A percentile compares a stretch with the other conserved stretches of the same genome.
Conservation (phyloP, 2,113 vertebrate genomes). For the Melanotaenia duboulayi region DNA sequence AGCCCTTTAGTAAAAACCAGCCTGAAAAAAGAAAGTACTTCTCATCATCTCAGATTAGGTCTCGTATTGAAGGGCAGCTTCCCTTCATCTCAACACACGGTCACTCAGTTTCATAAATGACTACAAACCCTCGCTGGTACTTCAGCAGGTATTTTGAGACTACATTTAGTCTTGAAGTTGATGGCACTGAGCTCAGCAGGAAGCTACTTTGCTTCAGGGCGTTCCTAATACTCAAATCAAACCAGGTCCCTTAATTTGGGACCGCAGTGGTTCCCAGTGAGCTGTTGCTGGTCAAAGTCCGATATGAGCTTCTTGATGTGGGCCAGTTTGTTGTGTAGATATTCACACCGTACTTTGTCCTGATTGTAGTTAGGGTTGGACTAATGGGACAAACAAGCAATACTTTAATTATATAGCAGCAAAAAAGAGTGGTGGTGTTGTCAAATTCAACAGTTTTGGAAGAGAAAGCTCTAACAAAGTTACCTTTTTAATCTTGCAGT, state of each 20-base stretch:
- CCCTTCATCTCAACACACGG: slow-evolving; percentile 84
- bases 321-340: slow-evolving; percentile 95
- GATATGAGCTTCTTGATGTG: slow-evolving; percentile 95
- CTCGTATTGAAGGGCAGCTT: slow-evolving; percentile 63
- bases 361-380: slow-evolving; percentile 92
- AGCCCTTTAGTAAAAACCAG: slow-evolving; percentile 7
- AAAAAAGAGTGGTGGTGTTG: background rate
- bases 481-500: slow-evolving; percentile 94
- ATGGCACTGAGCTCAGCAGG: slow-evolving; percentile 31
- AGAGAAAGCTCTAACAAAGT: background rate
- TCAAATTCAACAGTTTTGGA: rapidly evolving
- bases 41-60: background rate
- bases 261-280: slow-evolving; percentile 42
- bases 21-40: slow-evolving; percentile 5
- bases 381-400: slow-evolving; percentile 60
- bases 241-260: slow-evolving; percentile 35
- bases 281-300: slow-evolving; percentile 89
- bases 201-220: background rate
- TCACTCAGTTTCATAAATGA: slow-evolving; percentile 46
- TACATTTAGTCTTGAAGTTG: background rate
- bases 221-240: background rate
- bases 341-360: slow-evolving; percentile 93
- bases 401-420: background rate
- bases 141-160: slow-evolving; percentile 13
- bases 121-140: slow-evolving; percentile 3